phyloP scores from a whole-genome alignment of 2,888 invertebrate species.

The Nephrocerus scutellatus region DNA sequence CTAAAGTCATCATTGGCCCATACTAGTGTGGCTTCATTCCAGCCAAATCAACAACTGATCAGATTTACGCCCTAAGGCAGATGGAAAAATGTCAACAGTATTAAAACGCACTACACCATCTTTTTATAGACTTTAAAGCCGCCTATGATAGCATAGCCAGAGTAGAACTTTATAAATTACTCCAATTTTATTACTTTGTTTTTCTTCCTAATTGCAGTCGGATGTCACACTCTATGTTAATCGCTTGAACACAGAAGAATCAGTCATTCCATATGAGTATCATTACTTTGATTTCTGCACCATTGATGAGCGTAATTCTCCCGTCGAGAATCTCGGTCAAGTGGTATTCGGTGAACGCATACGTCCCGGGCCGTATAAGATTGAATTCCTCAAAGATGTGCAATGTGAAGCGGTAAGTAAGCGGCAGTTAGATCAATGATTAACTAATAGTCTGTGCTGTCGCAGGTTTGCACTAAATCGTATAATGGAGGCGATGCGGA shows the following conservation, averaged over 20 bases:
- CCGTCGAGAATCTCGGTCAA: conserved; percentile 96
- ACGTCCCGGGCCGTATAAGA: conserved; percentile 84
- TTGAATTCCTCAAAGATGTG: conserved; percentile 70
- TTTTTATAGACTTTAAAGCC: no score
- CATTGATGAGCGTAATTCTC: conserved; percentile 68
- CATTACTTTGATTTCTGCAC: conserved; percentile 95
- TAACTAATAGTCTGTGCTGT: neutral
- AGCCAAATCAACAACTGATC: no score
- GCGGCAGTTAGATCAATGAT: neutral
- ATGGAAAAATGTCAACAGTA: no score
- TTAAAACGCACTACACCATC: no score
- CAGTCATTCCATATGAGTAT: conserved; percentile 97
- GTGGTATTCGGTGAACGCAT: conserved; percentile 99
- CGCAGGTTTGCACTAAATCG: conserved; percentile 56
- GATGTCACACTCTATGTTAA: conserved; percentile 89
- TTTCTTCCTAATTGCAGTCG: conserved; percentile 59
- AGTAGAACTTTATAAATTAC: no score
- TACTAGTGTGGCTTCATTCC: no score
- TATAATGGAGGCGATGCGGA: conserved; percentile 63
- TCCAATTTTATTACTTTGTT: neutral
- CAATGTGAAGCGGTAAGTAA: conserved; percentile 53
- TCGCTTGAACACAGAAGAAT: conserved; percentile 94
- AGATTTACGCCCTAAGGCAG: no score
- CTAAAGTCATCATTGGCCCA: no score
- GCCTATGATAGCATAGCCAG: no score